phyloP scores from a whole-genome alignment of 2,113 vertebrate genomes.

The Tragelaphus strepsiceros region DNA sequence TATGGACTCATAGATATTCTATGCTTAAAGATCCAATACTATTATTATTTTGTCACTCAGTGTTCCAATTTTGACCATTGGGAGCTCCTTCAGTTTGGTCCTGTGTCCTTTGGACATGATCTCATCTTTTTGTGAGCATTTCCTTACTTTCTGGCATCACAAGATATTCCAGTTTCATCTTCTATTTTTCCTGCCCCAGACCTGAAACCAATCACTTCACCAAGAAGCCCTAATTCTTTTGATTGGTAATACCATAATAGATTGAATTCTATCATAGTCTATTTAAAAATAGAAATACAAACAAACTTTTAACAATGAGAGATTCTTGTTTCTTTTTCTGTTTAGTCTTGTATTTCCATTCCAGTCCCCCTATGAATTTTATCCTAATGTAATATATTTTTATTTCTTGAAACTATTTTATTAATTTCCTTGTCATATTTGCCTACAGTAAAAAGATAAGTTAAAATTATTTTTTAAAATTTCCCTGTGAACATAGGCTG shows the following conservation, averaged over 20 bases:
- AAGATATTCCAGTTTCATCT: background rate
- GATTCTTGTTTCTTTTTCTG: background rate
- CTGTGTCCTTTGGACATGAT: background rate
- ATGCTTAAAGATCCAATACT: background rate
- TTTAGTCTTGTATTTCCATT: background rate
- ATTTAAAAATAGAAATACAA: conserved; percentile 5
- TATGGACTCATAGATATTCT: background rate
- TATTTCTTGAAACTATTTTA: background rate
- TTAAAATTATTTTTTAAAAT: background rate
- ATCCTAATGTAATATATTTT: background rate
- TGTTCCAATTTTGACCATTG: background rate
- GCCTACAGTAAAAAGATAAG: background rate
- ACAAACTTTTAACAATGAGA: background rate
- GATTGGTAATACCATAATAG: background rate
- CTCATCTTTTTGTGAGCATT: background rate
- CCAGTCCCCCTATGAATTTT: background rate
- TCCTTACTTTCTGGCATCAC: background rate
- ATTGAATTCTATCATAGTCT: background rate
- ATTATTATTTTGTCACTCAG: background rate
- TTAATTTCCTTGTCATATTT: background rate
- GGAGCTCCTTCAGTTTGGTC: background rate
- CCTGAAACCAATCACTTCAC: background rate
- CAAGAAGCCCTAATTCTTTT: background rate
- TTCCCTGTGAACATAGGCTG: background rate
- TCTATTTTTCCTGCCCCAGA: background rate